Percentiles rank a stretch among this genome's conserved stretches.
Conservation (phyloP, 2,113 vertebrate genomes). For the Orientallactaga bullata region DNA sequence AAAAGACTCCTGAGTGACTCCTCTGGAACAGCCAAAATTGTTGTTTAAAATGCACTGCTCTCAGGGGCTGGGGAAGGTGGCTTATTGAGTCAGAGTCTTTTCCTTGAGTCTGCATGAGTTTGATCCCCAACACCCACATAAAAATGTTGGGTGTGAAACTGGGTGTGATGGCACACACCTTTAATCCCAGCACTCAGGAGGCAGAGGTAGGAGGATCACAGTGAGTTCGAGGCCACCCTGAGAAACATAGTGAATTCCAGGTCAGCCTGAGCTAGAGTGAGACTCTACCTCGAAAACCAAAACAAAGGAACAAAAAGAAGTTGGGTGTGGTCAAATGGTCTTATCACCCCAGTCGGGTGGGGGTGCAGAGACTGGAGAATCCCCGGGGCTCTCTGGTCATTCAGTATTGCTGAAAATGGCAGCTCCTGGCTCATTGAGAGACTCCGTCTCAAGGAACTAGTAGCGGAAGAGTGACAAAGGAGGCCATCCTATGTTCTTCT, state of each 20-base stretch:
- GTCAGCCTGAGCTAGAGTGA: too few species aligned
- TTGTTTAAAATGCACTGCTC: too few species aligned
- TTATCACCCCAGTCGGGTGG: not conserved
- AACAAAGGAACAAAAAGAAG: too few species aligned
- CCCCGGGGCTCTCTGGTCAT: not conserved
- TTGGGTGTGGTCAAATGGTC: not conserved
- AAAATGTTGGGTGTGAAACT: not conserved
- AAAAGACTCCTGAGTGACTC: not conserved
- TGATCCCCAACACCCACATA: too few species aligned
- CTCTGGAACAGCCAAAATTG: too few species aligned
- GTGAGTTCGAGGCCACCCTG: too few species aligned
- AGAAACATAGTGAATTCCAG: too few species aligned
- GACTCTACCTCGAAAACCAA: too few species aligned
- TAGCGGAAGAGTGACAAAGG: not conserved
- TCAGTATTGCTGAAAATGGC: not conserved
- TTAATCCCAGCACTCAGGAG: too few species aligned
- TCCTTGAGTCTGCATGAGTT: not conserved
- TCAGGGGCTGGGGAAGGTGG: not conserved
- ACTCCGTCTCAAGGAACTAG: not conserved
- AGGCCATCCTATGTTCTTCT: not conserved
- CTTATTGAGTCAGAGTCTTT: not conserved
- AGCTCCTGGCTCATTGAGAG: not conserved
- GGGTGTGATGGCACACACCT: too few species aligned
- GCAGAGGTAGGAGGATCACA: too few species aligned
- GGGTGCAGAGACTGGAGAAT: not conserved